Conservation (phyloP, 2,797 vertebrate species). For the Hippopotamyrus pictus region DNA sequence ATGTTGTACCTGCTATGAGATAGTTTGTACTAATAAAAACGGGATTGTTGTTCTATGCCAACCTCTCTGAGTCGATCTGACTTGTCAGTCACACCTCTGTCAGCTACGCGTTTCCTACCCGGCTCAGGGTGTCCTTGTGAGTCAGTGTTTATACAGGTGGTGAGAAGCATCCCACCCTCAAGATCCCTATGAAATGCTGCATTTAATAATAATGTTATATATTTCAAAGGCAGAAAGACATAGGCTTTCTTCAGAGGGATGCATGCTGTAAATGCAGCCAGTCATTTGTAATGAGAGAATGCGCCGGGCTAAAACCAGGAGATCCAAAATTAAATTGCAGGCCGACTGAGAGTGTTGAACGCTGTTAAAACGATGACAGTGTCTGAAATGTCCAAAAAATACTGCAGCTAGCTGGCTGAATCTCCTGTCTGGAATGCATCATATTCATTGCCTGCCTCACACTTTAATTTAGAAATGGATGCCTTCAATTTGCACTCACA, state of each 20-base stretch:
- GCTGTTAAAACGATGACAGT: neutral
- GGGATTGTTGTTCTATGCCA: constrained; percentile 64
- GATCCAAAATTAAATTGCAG: neutral
- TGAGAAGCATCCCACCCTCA: neutral
- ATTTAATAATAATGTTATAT: neutral
- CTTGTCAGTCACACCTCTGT: neutral
- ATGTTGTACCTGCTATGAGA: constrained; percentile 65
- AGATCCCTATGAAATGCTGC: neutral
- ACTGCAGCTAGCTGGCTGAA: neutral
- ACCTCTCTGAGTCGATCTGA: constrained; percentile 16
- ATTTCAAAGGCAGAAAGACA: neutral
- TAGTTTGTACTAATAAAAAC: constrained; percentile 68
- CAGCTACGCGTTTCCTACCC: too few relatives aligned
- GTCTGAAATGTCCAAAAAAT: neutral
- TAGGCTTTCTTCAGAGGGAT: neutral
- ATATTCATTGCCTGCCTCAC: neutral
- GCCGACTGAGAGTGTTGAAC: neutral
- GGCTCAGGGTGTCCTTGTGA: neutral
- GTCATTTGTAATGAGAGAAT: neutral
- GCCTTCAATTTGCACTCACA: neutral
- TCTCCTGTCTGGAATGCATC: neutral
- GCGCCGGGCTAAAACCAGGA: neutral
- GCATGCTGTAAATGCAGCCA: neutral
- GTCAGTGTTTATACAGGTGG: neutral
- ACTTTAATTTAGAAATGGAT: constrained; percentile 5